Conservation (phyloP, 2,797 vertebrate genomes). For the Falco cherrug region DNA sequence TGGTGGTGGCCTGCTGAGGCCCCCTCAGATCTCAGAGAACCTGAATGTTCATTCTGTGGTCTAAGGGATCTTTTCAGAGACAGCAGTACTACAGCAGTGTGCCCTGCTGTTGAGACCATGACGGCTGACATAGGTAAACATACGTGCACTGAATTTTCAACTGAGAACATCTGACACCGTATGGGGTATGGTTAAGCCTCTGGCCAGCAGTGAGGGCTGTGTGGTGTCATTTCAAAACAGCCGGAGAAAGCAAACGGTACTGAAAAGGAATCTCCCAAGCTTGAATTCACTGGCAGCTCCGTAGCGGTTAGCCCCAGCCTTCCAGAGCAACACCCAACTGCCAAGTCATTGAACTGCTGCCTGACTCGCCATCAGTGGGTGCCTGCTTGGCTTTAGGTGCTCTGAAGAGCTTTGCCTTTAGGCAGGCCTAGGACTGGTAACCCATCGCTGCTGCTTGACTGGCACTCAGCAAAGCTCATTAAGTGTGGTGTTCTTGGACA, state of each 20-base stretch:
- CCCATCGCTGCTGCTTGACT: neutral
- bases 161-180: neutral
- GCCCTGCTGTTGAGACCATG: neutral
- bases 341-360: neutral
- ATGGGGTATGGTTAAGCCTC: neutral
- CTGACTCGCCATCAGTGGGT: neutral
- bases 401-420: neutral
- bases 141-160: neutral
- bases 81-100: neutral
- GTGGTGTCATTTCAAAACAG: neutral
- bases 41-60: neutral
- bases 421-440: neutral
- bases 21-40: neutral
- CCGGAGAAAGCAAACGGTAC: neutral
- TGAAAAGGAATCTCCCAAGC: neutral
- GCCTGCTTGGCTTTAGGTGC: neutral
- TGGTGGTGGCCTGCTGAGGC: neutral
- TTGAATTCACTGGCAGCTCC: neutral
- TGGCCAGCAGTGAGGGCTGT: neutral
- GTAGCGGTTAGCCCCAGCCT: neutral
- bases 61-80: neutral
- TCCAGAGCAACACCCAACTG: neutral
- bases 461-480: neutral
- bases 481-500: neutral
- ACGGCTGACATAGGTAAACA: neutral